Percentiles rank a stretch among this genome's conserved stretches.
Evolutionary conservation across 2,797 vertebrate genomes (phyloP).

Genomic region (Picus viridis): DNA sequence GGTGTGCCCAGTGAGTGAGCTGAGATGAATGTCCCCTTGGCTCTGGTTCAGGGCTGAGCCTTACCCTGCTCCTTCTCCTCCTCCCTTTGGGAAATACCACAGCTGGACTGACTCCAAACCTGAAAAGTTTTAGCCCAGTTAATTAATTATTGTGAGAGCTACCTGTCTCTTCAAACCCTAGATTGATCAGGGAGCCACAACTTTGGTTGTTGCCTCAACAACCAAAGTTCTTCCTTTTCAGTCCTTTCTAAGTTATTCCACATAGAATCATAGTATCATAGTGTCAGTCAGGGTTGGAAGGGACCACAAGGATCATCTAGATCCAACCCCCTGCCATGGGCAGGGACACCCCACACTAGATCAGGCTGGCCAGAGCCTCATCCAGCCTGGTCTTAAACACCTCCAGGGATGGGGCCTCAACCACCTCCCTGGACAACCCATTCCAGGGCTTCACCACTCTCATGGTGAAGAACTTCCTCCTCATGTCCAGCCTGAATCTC

Average conservation of each 20-base stretch:
- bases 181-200: background rate
- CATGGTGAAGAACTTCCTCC: too few relatives aligned
- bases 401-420: too few relatives aligned
- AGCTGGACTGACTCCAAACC: slow-evolving; percentile 7
- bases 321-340: too few relatives aligned
- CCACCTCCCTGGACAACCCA: too few relatives aligned
- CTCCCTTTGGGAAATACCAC: background rate
- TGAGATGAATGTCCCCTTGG: background rate
- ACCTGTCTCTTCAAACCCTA: background rate
- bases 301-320: too few relatives aligned
- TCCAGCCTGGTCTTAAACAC: too few relatives aligned
- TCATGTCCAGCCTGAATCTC: too few relatives aligned
- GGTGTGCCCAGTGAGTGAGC: background rate
- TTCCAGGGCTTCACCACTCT: too few relatives aligned
- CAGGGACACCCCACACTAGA: too few relatives aligned
- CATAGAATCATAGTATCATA: background rate
- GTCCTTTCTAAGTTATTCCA: slow-evolving; percentile 18
- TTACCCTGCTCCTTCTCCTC: background rate
- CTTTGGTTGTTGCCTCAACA: background rate
- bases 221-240: background rate
- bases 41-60: background rate
- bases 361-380: too few relatives aligned
- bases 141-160: slow-evolving; percentile 17
- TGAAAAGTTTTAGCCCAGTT: background rate
- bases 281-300: too few relatives aligned